Evolutionary conservation across 2,113 vertebrate genomes (phyloP), one percentile per base, ranked within the genome.

Genomic region (Leiothrix lutea): DNA sequence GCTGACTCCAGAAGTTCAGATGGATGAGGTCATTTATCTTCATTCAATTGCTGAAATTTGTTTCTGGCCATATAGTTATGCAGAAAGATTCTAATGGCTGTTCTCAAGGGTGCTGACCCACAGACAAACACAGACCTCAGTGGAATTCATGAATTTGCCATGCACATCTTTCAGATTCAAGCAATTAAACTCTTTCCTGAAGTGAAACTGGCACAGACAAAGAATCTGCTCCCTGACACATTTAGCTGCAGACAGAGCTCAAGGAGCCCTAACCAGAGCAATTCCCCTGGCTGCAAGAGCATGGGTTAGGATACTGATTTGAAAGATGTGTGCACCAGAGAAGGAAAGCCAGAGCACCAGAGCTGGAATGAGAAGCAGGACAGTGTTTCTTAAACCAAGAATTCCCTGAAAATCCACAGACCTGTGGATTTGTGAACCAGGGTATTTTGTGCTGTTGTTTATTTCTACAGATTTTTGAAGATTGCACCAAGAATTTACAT

Each of bases 141-240:
- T 67, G 85, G 78, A 82, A 91, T 38, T 62, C 64, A 65, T 40
- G 47, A 44, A 69, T 92, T 95, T 90, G 33, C 81, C 79, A 45
- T 33, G n/a, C 54, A 83, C 42, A 28, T 84, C 83, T 64, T 91
- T 93, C 90, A 90, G 74, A 69, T 44, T 88, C 71, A 83, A 86
- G 81, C 66, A 86, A 86, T 95, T 96, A 91, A 93, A 91, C 51
- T 56, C 44, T 66, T 83, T 92, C 40, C 79, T 78, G 51, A 94
- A 62, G 71, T 91, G 81, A 96, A 88, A 71, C 51, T 51, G 58
- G 35, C 31, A 44, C 36, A 79, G 56, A 74, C 11, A 64, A 86
- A 69, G 78, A 89, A 48, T 48, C 45, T 80, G n/a, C 60, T 79
- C 80, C 35, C 35, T 0, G 0, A 62, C 12, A 73, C 9, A 35